Percentiles rank a stretch among this genome's conserved stretches.
These are phyloP conservation scores for Drosophila oshimai DNA, from an alignment of 1,140 invertebrate species.

Conservation along the genomic window DNA sequence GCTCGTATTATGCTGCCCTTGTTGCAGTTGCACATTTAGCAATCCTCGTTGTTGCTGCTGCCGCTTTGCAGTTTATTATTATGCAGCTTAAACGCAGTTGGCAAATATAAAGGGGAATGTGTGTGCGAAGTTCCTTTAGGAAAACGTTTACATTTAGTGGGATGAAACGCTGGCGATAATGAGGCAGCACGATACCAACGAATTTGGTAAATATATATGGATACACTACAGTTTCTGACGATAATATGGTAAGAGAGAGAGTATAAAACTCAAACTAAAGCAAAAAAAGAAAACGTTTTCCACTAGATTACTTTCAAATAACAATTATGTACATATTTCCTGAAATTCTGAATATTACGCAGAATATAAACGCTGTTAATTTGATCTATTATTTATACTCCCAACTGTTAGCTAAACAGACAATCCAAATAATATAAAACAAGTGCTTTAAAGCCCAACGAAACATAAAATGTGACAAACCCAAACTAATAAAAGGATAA, in stretches of 20 bases:
- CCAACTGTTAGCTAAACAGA: background rate
- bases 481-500: background rate
- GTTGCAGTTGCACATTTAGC: conserved; percentile 42
- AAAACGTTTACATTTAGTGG: conserved; percentile 40
- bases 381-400: too few relatives aligned
- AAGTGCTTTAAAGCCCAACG: background rate
- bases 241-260: background rate
- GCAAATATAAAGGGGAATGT: conserved; percentile 39
- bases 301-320: too few relatives aligned
- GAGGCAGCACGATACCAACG: background rate
- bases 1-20: conserved; percentile 3
- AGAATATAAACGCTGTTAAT: too few relatives aligned
- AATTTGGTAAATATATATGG: conserved; percentile 10
- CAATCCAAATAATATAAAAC: too few relatives aligned
- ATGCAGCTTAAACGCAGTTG: conserved; percentile 44
- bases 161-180: conserved; percentile 17
- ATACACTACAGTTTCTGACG: background rate
- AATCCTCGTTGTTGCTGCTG: conserved; percentile 23
- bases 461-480: background rate
- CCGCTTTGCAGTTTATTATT: conserved; percentile 43
- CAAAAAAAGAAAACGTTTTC: background rate
- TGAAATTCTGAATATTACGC: too few relatives aligned
- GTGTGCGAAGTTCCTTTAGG: conserved; percentile 14
- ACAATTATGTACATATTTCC: too few relatives aligned
- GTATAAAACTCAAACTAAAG: background rate